Evolutionary conservation across 2,888 invertebrate genomes (phyloP).

Genomic region (Ferdinandea cuprea): DNA sequence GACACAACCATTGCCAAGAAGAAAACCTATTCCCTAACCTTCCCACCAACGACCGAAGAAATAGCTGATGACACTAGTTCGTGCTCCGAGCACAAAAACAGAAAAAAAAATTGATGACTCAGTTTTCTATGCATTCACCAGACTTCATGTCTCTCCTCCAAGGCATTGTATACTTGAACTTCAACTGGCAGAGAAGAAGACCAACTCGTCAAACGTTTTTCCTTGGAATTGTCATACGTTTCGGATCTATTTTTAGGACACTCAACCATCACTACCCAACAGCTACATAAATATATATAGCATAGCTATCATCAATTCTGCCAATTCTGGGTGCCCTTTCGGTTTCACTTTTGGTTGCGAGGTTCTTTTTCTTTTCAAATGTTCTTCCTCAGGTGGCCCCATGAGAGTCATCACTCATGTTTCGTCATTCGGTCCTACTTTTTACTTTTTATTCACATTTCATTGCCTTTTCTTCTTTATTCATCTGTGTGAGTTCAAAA

Average conservation of each 20-base stretch:
- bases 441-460: conserved; percentile 25
- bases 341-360: conserved; percentile 11
- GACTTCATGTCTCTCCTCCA: conserved; percentile 22
- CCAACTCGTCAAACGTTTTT: neutral
- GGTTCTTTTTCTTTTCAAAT: neutral
- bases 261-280: conserved; percentile 4
- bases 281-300: too few species aligned
- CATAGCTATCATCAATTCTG: conserved; percentile 24
- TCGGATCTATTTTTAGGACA: conserved; percentile 43
- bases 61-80: conserved; percentile 27
- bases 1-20: neutral
- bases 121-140: conserved; percentile 28
- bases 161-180: conserved; percentile 9
- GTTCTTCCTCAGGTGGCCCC: conserved; percentile 25
- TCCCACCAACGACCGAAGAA: neutral
- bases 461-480: neutral
- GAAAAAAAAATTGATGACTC: conserved; percentile 12
- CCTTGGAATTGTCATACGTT: conserved; percentile 13
- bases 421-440: conserved; percentile 17
- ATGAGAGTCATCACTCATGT: conserved; percentile 38
- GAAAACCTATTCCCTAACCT: conserved; percentile 7
- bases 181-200: conserved; percentile 1
- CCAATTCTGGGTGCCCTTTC: conserved; percentile 39
- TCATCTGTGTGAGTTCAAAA: neutral
- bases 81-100: neutral